These are phyloP conservation scores for Synanceia verrucosa DNA, from an alignment of 2,797 vertebrate genomes.

Conservation along the genomic window DNA sequence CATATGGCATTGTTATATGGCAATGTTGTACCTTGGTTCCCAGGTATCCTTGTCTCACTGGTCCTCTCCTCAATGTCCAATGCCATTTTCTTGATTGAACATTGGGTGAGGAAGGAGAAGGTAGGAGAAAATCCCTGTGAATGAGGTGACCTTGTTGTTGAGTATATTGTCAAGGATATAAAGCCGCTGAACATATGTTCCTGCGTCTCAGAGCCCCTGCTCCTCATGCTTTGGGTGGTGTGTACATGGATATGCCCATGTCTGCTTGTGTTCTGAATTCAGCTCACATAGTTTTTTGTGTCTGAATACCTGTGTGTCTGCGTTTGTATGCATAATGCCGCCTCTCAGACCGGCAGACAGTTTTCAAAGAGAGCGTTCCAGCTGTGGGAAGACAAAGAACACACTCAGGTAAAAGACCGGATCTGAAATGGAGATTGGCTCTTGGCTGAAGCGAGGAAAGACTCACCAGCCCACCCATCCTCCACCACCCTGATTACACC, in stretches of 20 bases:
- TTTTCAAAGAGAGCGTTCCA: slow-evolving; percentile 49
- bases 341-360: slow-evolving; percentile 29
- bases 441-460: slow-evolving; percentile 26
- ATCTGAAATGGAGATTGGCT: slow-evolving; percentile 34
- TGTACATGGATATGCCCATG: slow-evolving; percentile 6
- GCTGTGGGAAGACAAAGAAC: slow-evolving; percentile 52
- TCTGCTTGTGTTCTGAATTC: slow-evolving; percentile 34
- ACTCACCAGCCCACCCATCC: slow-evolving; percentile 23
- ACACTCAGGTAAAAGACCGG: slow-evolving; percentile 39
- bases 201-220: not conserved
- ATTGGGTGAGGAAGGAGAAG: not conserved
- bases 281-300: slow-evolving; percentile 39
- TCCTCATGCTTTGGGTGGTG: not conserved
- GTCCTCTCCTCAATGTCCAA: slow-evolving; percentile 56
- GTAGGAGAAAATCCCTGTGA: not conserved
- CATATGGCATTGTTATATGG: slow-evolving; percentile 9
- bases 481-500: slow-evolving; percentile 56
- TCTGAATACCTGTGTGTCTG: slow-evolving; percentile 39
- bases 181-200: slow-evolving; percentile 45
- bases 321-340: slow-evolving; percentile 45
- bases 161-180: slow-evolving; percentile 18
- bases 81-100: slow-evolving; percentile 42
- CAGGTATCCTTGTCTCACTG: slow-evolving; percentile 10
- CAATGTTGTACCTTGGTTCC: not conserved
- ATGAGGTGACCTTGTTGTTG: slow-evolving; percentile 44